Base-by-base conservation (phyloP, 2,797 vertebrate species). In the Lutjanus campechanus region DNA sequence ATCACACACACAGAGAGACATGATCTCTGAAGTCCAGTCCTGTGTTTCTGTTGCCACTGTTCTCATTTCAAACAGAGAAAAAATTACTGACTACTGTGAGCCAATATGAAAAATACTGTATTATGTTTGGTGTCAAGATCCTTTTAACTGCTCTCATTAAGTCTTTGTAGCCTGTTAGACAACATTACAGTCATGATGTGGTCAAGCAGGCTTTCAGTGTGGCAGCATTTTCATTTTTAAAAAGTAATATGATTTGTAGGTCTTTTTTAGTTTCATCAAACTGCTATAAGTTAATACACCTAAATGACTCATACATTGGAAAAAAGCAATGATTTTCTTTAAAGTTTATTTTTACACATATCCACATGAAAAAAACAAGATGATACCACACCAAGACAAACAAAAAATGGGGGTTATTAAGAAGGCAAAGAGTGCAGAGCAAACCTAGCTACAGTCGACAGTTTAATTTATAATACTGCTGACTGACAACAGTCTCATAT, bases 111-210 rank as follows among this genome's bases (percentile, higher is more conserved):
- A 63, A 51, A 58, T 9, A 15, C 12, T 12, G 29, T 36, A 29
- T 59, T 6, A 8, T 1, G 20, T 44, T 36, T 40, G 2, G 13
- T 43, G 1, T 13, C 5, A 43, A 40, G 47, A 51, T 59, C 7
- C 19, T 25, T 36, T 1, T 7, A 9, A 11, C 1, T 58, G 12
- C 12, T 59, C 1, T 16, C 25, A 20, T 67, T 1, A 41, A n/a
- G 43, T 55, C 40, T 72, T 44, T 68, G 55, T 22, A 87, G 64
- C 90, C 82, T 78, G 85, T 86, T 74, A 1, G 64, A 67, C 81
- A 67, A 60, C 85, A 82, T 85, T 79, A 20, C 64, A 68, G 6
- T 62, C 44, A 8, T 0, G 49, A 79, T 68, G 77, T 51, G 20
- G 70, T 62, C 41, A 20, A 29, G 40, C 65, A 72, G 64, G 65